Base-by-base conservation (phyloP, 1,140 invertebrate genomes). In the Camponotus floridanus region DNA sequence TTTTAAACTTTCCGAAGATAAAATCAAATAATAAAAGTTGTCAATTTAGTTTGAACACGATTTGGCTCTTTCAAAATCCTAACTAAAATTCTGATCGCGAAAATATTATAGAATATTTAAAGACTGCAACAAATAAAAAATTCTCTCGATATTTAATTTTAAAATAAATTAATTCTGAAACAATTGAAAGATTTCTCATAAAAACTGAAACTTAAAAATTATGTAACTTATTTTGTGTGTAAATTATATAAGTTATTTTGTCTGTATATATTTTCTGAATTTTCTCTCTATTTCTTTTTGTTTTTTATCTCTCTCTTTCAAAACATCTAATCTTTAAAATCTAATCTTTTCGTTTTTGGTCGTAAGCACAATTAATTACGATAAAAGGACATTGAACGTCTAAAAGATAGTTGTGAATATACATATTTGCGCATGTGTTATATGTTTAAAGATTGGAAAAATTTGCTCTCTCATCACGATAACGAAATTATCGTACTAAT, bases 401-500 rank as follows among this genome's bases (percentile, higher is more conserved):
- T 26, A 74, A 18, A 51, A 51, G 15, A 5, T 15, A 51, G 15
- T 51, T 51, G 13, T 51, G 18, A 18, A 51, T 51, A 51, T 48
- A 2, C 9, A 0, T 45, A 45, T 3, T 13, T 51, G 48, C 13
- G 11, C 13, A 48, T 48, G 13, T 48, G 13, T 3, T 18, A 51
- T 51, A 26, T 45, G 68, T n/a, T 61, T 1, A 61, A 73, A 81
- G 51, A 8, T 59, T 7, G 7, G 13, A 73, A 71, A 73, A 83
- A 86, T 88, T 48, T n/a, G 0, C 9, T 71, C 15, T 51, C 6
- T 51, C 13, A 15, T 1, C 6, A 21, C 55, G 87, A 90, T 90
- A 90, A 88, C 51, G n/a, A 57, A 68, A 81, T 65, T 78, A 81
- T 76, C 76, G 26, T n/a, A 11, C 11, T 85, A 76, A 90, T 90